Base-by-base conservation (phyloP, 2,113 vertebrate genomes). In the Origma solitaria region DNA sequence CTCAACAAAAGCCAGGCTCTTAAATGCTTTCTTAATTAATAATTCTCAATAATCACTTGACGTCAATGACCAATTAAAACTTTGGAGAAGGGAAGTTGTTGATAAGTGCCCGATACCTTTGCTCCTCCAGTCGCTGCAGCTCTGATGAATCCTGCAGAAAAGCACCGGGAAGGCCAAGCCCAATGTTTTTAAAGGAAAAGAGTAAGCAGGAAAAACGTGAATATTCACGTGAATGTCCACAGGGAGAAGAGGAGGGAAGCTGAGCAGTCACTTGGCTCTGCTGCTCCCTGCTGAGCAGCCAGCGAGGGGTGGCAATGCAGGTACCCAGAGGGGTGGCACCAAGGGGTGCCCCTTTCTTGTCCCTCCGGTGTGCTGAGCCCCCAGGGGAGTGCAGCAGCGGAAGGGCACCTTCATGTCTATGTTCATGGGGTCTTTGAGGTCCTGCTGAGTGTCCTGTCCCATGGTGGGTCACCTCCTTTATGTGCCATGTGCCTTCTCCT, bases 21-120 rank as follows among this genome's bases (percentile, higher is more conserved):
- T 92, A 95, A 94, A 93, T 91, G 82, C 92, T 62, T 96, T 93
- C 75, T 95, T 96, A 96, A 96, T 95, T 95, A 97, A 97, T 95
- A 95, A 93, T 83, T 92, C 80, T 94, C 69, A 78, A 88, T 96
- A 93, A 96, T 96, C 92, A 88, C 64, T 96, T 97, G 96, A 97
- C 95, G 95, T 95, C 94, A 95, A 94, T 95, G 92, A 51, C 87
- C 75, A 94, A 81, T 92, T 95, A 95, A 96, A 85, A 90, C 90
- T 95, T 94, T 20, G 19, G 90, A 90, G 94, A 95, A 82, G 86
- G 95, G 96, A 96, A 96, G 85, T 94, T 90, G 70, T 83, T 37
- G 33, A 81, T 92, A 70, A 95, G 76, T 82, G 72, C 58, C 54
- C 0, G 3, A 28, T 91, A 70, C 89, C 89, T 95, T 94, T 91